These are phyloP conservation scores for Drosophila demipolita DNA, from an alignment of 2,888 invertebrate species.

Conservation along the genomic window DNA sequence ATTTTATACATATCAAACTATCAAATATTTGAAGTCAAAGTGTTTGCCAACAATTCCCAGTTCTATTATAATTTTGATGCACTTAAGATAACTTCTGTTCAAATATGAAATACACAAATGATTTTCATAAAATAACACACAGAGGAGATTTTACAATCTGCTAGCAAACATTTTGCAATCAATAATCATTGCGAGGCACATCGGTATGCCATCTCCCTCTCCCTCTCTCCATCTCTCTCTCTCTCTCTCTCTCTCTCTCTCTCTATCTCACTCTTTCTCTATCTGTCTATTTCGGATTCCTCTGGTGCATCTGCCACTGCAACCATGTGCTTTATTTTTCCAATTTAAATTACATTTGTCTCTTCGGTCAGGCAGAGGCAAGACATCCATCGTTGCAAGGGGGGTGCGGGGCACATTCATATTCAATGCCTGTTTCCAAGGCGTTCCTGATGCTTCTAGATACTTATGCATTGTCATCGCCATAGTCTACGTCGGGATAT, in stretches of 20 bases:
- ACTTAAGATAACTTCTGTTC: not conserved
- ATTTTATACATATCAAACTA: not conserved
- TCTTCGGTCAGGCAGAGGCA: slow-evolving; percentile 23
- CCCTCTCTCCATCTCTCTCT: not conserved
- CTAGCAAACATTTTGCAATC: slow-evolving; percentile 34
- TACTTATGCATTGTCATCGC: slow-evolving; percentile 10
- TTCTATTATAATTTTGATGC: not conserved
- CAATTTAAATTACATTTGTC: slow-evolving; percentile 65
- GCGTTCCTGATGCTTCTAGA: slow-evolving; percentile 25
- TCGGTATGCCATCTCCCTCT: not conserved
- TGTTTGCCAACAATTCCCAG: not conserved
- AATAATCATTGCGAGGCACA: slow-evolving; percentile 42
- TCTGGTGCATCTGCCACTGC: not conserved
- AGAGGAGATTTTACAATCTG: not conserved
- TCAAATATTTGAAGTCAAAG: not conserved
- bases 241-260: not conserved
- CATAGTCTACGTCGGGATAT: slow-evolving; percentile 33
- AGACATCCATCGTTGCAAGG: slow-evolving; percentile 27
- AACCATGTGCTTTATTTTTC: slow-evolving; percentile 28
- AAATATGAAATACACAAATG: not conserved
- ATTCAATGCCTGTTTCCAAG: slow-evolving; percentile 20
- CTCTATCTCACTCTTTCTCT: not conserved
- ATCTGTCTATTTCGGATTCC: not conserved
- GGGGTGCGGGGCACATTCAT: slow-evolving; percentile 20
- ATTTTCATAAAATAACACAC: not conserved